Conservation (phyloP, 2,888 invertebrate genomes). For the Drosophila ochracea region DNA sequence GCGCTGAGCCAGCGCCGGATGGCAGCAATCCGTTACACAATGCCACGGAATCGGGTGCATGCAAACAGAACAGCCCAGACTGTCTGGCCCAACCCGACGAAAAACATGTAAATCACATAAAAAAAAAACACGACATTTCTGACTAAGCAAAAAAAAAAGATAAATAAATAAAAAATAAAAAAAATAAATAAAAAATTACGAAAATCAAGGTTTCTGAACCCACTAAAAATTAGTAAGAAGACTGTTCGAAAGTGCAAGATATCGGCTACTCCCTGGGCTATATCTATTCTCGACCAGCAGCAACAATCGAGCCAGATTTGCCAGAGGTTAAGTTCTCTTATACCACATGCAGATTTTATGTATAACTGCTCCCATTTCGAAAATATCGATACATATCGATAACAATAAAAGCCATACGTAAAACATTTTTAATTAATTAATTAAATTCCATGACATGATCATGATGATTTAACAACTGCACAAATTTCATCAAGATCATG, state of each 20-base stretch:
- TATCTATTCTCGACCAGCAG: not conserved
- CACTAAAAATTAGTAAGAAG: not conserved
- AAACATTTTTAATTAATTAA: not conserved
- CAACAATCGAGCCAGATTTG: not conserved
- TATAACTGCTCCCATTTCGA: not conserved
- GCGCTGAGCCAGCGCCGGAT: constrained; percentile 41
- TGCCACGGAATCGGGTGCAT: constrained; percentile 14
- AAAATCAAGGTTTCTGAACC: not conserved
- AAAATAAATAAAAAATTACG: not conserved
- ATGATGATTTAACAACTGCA: fast-evolving
- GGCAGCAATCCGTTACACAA: constrained; percentile 32
- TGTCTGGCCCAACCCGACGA: constrained; percentile 16
- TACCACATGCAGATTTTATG: not conserved
- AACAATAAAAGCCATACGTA: fast-evolving
- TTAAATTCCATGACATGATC: not conserved
- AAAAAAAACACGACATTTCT: constrained; percentile 1
- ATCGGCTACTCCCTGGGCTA: not conserved
- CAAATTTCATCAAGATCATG: not conserved
- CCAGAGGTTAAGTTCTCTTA: not conserved
- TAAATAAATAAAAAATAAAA: not conserved
- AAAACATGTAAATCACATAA: not conserved
- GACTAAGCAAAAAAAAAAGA: constrained; percentile 19
- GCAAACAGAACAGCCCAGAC: constrained; percentile 27
- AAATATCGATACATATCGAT: not conserved
- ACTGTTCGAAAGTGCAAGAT: not conserved